Base-by-base conservation (phyloP, 23 tunicate genomes). In the Trididemnum miniatum region DNA sequence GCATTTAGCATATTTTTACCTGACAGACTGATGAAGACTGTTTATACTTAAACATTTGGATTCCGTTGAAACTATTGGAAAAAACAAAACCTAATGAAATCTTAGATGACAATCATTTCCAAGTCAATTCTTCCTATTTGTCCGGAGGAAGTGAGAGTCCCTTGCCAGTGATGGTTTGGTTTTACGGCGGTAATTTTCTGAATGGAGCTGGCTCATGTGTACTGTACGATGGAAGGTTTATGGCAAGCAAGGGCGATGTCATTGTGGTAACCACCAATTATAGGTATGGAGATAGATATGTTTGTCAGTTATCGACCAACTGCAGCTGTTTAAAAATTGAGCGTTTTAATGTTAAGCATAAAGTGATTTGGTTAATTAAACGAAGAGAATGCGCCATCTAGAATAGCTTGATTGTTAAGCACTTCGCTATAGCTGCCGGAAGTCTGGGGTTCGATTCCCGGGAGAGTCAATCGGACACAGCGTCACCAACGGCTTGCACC, bases 211-310 rank as follows among this genome's bases (percentile, higher is more conserved):
- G 97, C 31, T 86, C 91, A 3, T 78, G 71, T 28, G 37, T 80
- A 0, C 34, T 91, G 32, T 91, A 91, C 84, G 97, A 91, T 63
- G 90, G 87, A 26, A 59, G 97, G 35, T 75, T 50, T 31, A 75
- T 91, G 84, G 75, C 75, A 5, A 12, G 25, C 37, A 87, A 31
- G 50, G 97, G 97, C 22, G 88, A 92, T 63, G 88, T 92, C 71
- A 83, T 92, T 35, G 97, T 91, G 26, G 92, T 92, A 2, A 92
- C 97, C 20, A 87, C 88, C 9, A 92, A 92, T 49, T 92, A 92
- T 79, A 71, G 75, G 75, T 67, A n/a, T n/a, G n/a, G n/a, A n/a
- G n/a, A n/a, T n/a, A n/a, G n/a, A n/a, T n/a, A n/a, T n/a, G n/a
- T n/a, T n/a, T n/a, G n/a, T n/a, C n/a, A n/a, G n/a, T n/a, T n/a